A percentile compares a stretch with the other conserved stretches of the same genome.
Evolutionary conservation across 2,888 invertebrate species (phyloP).

Genomic region (Caenorhabditis sp.): DNA sequence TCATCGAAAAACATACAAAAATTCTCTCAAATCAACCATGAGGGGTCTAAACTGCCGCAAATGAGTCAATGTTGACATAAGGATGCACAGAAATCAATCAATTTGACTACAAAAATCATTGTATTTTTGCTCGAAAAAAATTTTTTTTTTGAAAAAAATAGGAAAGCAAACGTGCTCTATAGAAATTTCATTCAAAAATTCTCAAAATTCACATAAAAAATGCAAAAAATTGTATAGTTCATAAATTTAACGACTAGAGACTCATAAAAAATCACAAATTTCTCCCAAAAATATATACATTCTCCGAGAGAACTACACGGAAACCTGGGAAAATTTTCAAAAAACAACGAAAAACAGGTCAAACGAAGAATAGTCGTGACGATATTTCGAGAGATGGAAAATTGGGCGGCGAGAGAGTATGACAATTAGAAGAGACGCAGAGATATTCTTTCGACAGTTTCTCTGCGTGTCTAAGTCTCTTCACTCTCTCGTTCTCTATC

Average conservation of each 20-base stretch:
- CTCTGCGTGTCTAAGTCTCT: background rate
- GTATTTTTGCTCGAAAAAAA: too few species aligned
- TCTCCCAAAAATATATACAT: background rate
- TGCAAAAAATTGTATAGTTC: background rate
- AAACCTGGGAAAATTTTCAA: background rate
- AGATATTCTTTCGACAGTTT: background rate
- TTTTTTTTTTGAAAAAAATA: too few species aligned
- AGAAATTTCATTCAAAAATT: background rate
- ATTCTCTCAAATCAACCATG: too few species aligned
- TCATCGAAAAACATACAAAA: background rate
- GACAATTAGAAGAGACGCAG: background rate
- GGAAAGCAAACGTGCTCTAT: background rate
- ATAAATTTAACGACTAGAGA: background rate
- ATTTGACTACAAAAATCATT: background rate
- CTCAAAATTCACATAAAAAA: background rate
- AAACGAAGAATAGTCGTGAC: background rate
- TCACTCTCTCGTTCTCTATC: background rate
- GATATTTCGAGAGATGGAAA: background rate
- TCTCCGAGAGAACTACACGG: background rate
- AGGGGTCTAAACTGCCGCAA: too few species aligned
- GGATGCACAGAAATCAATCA: background rate
- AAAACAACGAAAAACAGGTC: background rate
- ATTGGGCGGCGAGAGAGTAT: background rate
- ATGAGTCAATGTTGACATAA: background rate
- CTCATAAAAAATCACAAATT: background rate